Evolutionary conservation across 2,888 invertebrate species (phyloP).

Genomic region (Microplitis deprimator): DNA sequence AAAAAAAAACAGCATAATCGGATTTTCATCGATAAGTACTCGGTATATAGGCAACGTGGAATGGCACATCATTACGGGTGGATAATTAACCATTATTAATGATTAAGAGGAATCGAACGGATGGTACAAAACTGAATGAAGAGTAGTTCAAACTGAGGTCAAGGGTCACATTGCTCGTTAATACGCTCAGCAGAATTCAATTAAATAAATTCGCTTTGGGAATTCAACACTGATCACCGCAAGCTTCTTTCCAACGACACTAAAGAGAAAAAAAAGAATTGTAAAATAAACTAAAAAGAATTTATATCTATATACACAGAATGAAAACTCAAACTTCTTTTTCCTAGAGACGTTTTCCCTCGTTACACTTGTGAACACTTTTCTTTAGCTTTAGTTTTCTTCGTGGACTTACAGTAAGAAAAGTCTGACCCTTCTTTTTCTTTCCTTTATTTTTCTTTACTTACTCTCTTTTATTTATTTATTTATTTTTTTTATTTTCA

Average conservation of each 20-base stretch:
- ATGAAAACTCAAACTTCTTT: constrained; percentile 19
- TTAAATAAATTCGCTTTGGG: constrained; percentile 56
- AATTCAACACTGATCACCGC: constrained; percentile 51
- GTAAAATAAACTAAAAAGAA: not conserved
- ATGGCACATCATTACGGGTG: not conserved
- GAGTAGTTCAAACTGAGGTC: constrained; percentile 29
- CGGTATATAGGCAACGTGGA: not conserved
- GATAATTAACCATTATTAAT: constrained; percentile 5
- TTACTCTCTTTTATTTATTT: not conserved
- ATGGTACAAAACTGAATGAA: constrained; percentile 32
- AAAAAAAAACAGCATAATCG: not conserved
- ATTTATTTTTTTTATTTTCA: constrained; percentile 22
- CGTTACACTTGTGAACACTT: constrained; percentile 40
- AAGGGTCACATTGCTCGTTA: constrained; percentile 51
- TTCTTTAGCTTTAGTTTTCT: constrained; percentile 22
- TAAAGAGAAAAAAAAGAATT: constrained; percentile 19
- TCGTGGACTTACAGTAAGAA: constrained; percentile 9
- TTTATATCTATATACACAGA: constrained; percentile 8
- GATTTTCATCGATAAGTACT: not conserved
- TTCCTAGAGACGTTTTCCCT: constrained; percentile 31
- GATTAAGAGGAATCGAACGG: constrained; percentile 18
- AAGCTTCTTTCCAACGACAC: constrained; percentile 32
- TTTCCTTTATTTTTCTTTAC: constrained; percentile 14
- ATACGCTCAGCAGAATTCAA: constrained; percentile 57
- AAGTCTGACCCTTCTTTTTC: constrained; percentile 9